These are phyloP conservation scores for Iselma pallidipennis DNA, from an alignment of 2,888 invertebrate genomes.

Conservation along the genomic window DNA sequence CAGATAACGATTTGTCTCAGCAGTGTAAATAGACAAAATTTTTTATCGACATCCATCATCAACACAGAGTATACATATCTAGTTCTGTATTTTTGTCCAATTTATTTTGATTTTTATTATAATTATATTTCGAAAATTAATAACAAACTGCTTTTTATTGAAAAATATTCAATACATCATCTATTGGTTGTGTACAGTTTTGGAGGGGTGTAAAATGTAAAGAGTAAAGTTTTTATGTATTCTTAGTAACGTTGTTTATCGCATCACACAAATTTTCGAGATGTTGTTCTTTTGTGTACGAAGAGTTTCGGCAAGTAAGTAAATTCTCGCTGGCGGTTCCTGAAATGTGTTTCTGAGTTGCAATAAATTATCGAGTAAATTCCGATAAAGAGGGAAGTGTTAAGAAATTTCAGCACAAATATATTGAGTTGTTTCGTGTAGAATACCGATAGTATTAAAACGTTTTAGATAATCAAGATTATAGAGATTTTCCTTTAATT, in stretches of 20 bases:
- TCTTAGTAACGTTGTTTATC: constrained; percentile 19
- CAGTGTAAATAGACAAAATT: no score
- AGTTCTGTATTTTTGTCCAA: no score
- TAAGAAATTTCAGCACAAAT: constrained; percentile 25
- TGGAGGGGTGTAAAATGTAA: constrained; percentile 1
- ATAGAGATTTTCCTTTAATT: constrained; percentile 18
- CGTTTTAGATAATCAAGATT: constrained; percentile 23
- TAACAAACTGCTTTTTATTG: no score
- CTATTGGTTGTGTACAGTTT: background rate
- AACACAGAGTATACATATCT: no score
- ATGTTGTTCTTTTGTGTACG: constrained; percentile 14
- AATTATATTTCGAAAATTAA: no score
- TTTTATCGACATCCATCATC: no score
- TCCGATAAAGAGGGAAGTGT: constrained; percentile 28
- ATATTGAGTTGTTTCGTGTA: constrained; percentile 22
- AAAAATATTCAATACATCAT: no score
- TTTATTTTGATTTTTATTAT: no score
- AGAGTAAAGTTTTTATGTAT: constrained; percentile 17
- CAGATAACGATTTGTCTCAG: no score
- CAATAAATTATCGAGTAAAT: constrained; percentile 27
- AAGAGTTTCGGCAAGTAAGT: constrained; percentile 21
- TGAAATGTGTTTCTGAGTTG: constrained; percentile 24
- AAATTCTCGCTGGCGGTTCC: constrained; percentile 21
- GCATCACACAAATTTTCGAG: constrained; percentile 18
- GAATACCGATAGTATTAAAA: constrained; percentile 15